Percentiles rank a stretch among this genome's conserved stretches.
phyloP scores from a whole-genome alignment of 2,113 vertebrate genomes.

The Leptobrachium ailaonicum region DNA sequence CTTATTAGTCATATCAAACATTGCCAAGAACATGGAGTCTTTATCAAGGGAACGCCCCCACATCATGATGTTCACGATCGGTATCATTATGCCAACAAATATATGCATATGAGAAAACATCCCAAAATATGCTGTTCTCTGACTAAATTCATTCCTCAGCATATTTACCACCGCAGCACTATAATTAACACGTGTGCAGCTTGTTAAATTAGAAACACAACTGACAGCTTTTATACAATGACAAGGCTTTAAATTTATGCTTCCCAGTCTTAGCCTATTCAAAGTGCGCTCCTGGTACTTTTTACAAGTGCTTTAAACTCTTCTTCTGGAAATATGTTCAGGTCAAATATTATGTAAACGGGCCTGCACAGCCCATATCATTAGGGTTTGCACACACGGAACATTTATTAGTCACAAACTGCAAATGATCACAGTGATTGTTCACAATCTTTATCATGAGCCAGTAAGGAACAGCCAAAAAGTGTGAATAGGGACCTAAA shows the following conservation, averaged over 20 bases:
- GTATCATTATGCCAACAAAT: constrained; percentile 58
- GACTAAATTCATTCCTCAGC: constrained; percentile 57
- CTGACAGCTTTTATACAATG: constrained; percentile 53
- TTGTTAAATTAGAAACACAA: constrained; percentile 70
- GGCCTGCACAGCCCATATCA: too few species aligned
- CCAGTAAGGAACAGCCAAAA: too few species aligned
- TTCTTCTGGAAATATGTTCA: too few species aligned
- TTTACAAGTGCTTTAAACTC: too few species aligned
- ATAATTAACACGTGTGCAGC: constrained; percentile 61
- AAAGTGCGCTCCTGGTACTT: not conserved
- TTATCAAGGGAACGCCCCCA: constrained; percentile 59
- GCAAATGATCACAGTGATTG: too few species aligned
- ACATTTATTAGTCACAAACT: too few species aligned
- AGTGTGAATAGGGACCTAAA: too few species aligned
- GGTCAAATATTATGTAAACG: too few species aligned
- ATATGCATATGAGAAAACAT: constrained; percentile 63
- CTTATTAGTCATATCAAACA: constrained; percentile 64
- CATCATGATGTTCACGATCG: constrained; percentile 55
- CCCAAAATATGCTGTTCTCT: constrained; percentile 57
- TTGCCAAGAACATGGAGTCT: constrained; percentile 61
- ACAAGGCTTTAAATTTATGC: constrained; percentile 29
- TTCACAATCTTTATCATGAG: too few species aligned
- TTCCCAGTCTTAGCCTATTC: constrained; percentile 12
- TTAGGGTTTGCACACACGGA: too few species aligned
- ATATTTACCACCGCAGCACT: constrained; percentile 62